Conservation (phyloP, 2,113 vertebrate genomes). For the Hyperoodon ampullatus region DNA sequence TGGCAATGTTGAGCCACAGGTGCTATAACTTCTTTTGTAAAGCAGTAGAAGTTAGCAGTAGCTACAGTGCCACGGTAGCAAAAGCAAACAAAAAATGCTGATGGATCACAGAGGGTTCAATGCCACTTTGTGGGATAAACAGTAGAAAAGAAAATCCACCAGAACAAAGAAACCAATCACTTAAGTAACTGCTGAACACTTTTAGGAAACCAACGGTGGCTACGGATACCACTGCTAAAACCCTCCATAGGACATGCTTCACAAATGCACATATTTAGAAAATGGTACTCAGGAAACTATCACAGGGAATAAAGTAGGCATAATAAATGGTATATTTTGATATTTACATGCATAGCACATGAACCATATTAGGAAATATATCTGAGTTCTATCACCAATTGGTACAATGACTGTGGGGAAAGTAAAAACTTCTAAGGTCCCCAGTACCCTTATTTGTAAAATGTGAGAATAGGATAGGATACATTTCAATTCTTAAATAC, state of each 20-base stretch:
- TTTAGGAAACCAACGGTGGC: not conserved
- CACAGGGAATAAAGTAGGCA: not conserved
- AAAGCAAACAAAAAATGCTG: not conserved
- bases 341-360: not conserved
- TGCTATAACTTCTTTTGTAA: conserved; percentile 8
- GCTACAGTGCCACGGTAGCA: not conserved
- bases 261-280: not conserved
- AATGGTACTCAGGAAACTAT: not conserved
- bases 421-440: not conserved
- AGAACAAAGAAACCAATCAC: conserved; percentile 3
- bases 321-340: conserved; percentile 21
- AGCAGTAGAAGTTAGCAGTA: not conserved
- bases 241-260: not conserved
- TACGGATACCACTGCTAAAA: not conserved
- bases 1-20: not conserved
- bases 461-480: conserved; percentile 23
- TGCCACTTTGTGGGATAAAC: not conserved
- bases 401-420: not conserved
- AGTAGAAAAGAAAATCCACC: conserved; percentile 19
- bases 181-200: not conserved
- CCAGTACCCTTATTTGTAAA: conserved; percentile 6
- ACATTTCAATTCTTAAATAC: conserved; percentile 1
- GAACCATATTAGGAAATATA: not conserved
- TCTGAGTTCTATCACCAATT: not conserved
- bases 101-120: not conserved